Percentiles rank a stretch among this genome's conserved stretches.
Conservation (phyloP, 1,140 invertebrate species). For the Cardiocondyla obscurior region DNA sequence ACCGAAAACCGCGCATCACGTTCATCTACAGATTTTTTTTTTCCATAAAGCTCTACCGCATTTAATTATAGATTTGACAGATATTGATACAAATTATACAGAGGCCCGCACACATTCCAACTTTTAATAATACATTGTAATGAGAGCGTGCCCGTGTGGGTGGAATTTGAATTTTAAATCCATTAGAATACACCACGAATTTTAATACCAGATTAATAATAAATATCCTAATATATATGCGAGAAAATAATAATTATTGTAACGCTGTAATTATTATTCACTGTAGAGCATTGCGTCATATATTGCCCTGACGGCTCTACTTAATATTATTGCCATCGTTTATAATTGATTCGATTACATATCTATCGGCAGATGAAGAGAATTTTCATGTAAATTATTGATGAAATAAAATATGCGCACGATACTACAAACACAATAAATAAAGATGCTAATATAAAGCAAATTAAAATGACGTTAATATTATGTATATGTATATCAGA, state of each 20-base stretch:
- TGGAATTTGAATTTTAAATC: conserved; percentile 54
- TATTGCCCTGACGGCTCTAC: conserved; percentile 1
- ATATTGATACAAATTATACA: conserved; percentile 18
- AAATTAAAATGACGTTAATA: background rate
- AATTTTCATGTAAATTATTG: conserved; percentile 43
- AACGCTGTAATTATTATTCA: conserved; percentile 44
- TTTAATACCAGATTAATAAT: conserved; percentile 49
- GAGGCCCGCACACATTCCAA: background rate
- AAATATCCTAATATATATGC: conserved; percentile 43
- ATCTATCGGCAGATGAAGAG: conserved; percentile 25
- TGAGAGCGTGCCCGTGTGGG: background rate
- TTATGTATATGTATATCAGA: background rate
- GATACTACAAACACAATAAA: background rate
- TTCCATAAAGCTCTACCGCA: background rate
- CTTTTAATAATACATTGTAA: conserved; percentile 53
- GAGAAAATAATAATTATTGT: conserved; percentile 39
- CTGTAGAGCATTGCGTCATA: conserved; percentile 4
- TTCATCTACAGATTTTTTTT: background rate
- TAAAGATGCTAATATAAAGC: conserved; percentile 21
- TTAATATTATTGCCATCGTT: conserved; percentile 44
- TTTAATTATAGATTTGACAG: conserved; percentile 30
- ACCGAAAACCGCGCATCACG: conserved; percentile 7
- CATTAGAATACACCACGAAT: conserved; percentile 38
- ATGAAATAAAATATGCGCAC: conserved; percentile 5
- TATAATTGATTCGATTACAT: conserved; percentile 34